Evolutionary conservation across 2,113 vertebrate species (phyloP).

Genomic region (Crotalus tigris): DNA sequence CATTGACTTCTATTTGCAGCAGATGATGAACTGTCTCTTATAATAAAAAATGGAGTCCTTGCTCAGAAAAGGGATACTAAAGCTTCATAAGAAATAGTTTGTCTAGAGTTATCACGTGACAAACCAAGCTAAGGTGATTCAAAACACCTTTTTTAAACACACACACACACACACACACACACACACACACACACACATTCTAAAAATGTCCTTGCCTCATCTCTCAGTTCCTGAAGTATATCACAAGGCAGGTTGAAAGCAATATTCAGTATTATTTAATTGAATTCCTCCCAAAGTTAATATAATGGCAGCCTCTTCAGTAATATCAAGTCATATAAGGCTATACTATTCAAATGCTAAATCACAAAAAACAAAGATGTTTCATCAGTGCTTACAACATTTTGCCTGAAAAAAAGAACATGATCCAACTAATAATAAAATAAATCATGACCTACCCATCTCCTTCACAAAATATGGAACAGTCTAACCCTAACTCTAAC

Average conservation of each 20-base stretch:
- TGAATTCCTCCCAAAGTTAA: conserved; percentile 15
- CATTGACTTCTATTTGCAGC: not conserved
- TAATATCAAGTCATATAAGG: conserved; percentile 6
- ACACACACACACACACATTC: not conserved
- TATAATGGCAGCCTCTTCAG: not conserved
- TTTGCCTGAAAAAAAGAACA: conserved; percentile 4
- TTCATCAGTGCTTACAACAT: conserved; percentile 6
- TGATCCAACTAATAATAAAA: conserved; percentile 11
- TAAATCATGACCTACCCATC: not conserved
- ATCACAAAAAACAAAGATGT: conserved; percentile 13
- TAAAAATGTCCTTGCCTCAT: not conserved
- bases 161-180: not conserved
- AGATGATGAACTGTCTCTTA: not conserved
- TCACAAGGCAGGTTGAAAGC: not conserved
- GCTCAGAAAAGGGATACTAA: not conserved
- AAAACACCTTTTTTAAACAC: not conserved
- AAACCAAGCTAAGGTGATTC: not conserved
- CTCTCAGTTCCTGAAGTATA: not conserved
- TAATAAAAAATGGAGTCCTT: not conserved
- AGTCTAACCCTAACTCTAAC: not conserved
- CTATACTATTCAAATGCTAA: conserved; percentile 17
- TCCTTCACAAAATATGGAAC: not conserved
- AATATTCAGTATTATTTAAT: not conserved
- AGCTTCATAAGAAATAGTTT: no score
- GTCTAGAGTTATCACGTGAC: not conserved